phyloP scores from a whole-genome alignment of 2,113 vertebrate genomes.

The Garra rufa region DNA sequence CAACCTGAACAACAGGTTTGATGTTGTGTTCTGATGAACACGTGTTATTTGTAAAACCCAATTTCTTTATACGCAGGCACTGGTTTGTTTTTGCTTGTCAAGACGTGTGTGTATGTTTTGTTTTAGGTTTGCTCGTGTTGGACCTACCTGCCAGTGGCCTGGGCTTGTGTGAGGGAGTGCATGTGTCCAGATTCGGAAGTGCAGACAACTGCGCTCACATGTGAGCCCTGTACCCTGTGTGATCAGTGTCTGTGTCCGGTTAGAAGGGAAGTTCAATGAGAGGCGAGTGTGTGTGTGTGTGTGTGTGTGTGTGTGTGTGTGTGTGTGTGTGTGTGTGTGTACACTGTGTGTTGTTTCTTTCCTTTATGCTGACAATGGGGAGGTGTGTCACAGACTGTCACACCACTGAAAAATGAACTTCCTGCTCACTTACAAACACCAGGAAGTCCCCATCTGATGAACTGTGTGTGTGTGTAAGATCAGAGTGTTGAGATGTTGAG shows the following conservation, averaged over 20 bases:
- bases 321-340: not conserved
- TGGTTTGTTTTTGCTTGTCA: constrained; percentile 23
- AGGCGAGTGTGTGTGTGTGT: constrained; percentile 14
- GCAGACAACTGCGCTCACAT: constrained; percentile 13
- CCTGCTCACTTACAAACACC: constrained; percentile 59
- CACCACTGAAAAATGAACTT: constrained; percentile 59
- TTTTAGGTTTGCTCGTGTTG: constrained; percentile 3
- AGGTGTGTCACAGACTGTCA: constrained; percentile 58
- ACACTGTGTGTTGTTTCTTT: constrained; percentile 46
- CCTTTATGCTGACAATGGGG: constrained; percentile 54
- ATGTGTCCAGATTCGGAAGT: constrained; percentile 19
- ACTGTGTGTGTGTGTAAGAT: constrained; percentile 24
- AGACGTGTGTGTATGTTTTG: not conserved
- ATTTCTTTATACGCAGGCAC: not conserved
- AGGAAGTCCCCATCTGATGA: constrained; percentile 50
- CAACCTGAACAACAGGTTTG: not conserved
- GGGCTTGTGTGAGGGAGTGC: constrained; percentile 16
- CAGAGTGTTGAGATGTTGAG: constrained; percentile 7
- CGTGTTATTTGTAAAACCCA: not conserved
- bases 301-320: constrained; percentile 38
- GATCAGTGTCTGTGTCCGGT: constrained; percentile 41
- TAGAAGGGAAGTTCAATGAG: constrained; percentile 34
- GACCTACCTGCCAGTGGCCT: not conserved
- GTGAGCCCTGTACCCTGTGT: constrained; percentile 32
- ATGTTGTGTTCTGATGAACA: not conserved